Conservation (phyloP, 2,888 invertebrate species). For the Phortica magna region DNA sequence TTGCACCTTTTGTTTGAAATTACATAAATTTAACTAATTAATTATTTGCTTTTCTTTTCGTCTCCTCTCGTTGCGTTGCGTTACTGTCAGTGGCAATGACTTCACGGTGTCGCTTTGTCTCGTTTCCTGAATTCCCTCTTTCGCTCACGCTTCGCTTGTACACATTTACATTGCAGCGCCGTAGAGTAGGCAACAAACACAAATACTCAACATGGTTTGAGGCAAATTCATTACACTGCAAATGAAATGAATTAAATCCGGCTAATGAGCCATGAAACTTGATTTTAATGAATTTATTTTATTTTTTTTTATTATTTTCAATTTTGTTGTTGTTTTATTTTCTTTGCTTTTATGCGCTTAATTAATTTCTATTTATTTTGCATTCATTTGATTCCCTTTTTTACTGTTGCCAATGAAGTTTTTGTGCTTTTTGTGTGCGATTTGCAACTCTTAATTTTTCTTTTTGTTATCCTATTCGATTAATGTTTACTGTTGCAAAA, state of each 20-base stretch:
- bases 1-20: conserved; percentile 15
- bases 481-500: neutral
- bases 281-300: conserved; percentile 17
- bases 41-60: neutral
- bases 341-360: neutral
- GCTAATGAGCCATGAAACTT: conserved; percentile 4
- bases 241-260: conserved; percentile 8
- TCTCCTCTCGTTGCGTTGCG: neutral
- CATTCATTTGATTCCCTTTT: neutral
- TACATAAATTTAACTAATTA: conserved; percentile 17
- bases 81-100: neutral
- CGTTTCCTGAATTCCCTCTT: neutral
- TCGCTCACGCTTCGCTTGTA: neutral
- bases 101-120: neutral
- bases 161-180: neutral
- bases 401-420: neutral
- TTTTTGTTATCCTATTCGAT: neutral
- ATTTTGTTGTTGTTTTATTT: neutral
- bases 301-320: neutral
- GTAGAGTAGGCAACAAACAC: neutral
- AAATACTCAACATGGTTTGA: neutral
- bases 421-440: neutral
- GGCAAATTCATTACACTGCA: conserved; percentile 5
- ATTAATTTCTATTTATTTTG: conserved; percentile 1
- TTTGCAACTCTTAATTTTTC: neutral